Evolutionary conservation across 1,140 invertebrate genomes (phyloP).

Genomic region (Nixonia krombeini): DNA sequence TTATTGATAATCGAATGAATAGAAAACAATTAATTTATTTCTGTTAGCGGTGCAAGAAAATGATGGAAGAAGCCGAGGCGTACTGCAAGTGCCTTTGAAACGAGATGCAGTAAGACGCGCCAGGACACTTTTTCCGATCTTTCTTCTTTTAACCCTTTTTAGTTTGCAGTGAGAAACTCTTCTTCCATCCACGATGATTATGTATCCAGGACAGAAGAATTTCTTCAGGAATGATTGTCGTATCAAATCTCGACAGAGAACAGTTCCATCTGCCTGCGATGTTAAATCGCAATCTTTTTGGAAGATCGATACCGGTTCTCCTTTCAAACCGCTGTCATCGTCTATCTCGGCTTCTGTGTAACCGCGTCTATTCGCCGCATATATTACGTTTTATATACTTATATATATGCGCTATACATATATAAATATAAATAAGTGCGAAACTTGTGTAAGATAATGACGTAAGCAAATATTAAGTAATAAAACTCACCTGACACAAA

Average conservation of each 20-base stretch:
- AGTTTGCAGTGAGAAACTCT: no score
- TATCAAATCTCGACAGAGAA: no score
- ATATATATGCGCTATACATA: constrained; percentile 24
- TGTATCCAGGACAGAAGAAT: no score
- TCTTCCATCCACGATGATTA: no score
- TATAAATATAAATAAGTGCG: constrained; percentile 27
- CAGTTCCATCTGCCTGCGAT: constrained; percentile 6
- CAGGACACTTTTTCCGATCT: neutral
- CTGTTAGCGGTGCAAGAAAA: constrained; percentile 24
- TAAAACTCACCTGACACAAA: constrained; percentile 9
- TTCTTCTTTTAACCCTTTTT: no score
- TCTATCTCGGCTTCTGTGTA: constrained; percentile 38
- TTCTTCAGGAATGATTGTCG: no score
- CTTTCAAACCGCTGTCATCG: constrained; percentile 25
- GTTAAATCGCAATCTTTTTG: no score
- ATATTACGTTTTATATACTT: constrained; percentile 34
- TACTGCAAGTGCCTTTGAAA: constrained; percentile 63
- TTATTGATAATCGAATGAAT: neutral
- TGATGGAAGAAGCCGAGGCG: no score
- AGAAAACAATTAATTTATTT: no score
- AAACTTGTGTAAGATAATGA: constrained; percentile 38
- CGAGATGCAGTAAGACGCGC: neutral
- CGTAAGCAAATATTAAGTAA: constrained; percentile 34
- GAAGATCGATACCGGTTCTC: constrained; percentile 35
- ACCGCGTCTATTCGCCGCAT: constrained; percentile 30